These are phyloP conservation scores for Rattus norvegicus DNA, from an alignment of 2,113 vertebrate genomes.

Conservation along the genomic window GRCr8 NC_086020.1:244432001-244432500, in stretches of 20 bases:
- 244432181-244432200: too few relatives aligned
- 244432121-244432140: not conserved
- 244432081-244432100: not conserved
- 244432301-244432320: not conserved
- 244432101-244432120: not conserved
- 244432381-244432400: not conserved
- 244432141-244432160: too few relatives aligned
- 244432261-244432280: too few relatives aligned
- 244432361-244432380: not conserved
- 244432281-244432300: not conserved
- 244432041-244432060: not conserved
- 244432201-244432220: too few relatives aligned
- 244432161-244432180: too few relatives aligned
- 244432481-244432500: not conserved
- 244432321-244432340: not conserved
- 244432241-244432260: too few relatives aligned
- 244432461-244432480: not conserved
- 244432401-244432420: not conserved
- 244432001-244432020: too few relatives aligned
- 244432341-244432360: not conserved
- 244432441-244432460: not conserved
- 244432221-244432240: too few relatives aligned
- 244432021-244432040: not conserved
- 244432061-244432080: not conserved
- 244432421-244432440: not conserved